Conservation (phyloP, 2,797 vertebrate genomes). For the Sternarchorhynchus goeldii region DNA sequence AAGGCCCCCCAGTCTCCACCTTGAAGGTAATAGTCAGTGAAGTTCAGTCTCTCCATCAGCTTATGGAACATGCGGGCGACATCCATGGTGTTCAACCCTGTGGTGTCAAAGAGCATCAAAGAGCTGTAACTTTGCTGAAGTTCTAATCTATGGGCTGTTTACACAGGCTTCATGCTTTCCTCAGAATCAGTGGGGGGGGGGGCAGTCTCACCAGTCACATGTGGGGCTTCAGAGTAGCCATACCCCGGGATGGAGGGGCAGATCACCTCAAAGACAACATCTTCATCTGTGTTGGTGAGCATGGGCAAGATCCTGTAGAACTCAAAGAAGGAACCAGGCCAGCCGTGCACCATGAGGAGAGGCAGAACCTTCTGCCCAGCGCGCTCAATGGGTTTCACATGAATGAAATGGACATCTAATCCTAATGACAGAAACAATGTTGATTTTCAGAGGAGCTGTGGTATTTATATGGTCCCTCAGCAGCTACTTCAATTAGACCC, state of each 20-base stretch:
- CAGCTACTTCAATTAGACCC: too few species aligned
- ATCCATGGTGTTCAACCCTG: conserved; percentile 79
- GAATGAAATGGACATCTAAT: conserved; percentile 85
- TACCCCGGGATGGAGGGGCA: conserved; percentile 92
- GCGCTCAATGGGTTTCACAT: conserved; percentile 72
- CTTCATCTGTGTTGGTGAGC: conserved; percentile 70
- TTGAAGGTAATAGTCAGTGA: conserved; percentile 83
- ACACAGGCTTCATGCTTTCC: too few species aligned
- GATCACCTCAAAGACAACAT: conserved; percentile 83
- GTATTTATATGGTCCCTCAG: too few species aligned
- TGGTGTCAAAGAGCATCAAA: background rate
- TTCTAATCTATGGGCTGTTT: too few species aligned
- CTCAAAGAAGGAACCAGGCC: conserved; percentile 89
- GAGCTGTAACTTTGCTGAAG: background rate
- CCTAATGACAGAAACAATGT: conserved; percentile 65
- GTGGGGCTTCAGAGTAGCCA: conserved; percentile 85
- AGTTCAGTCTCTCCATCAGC: conserved; percentile 86
- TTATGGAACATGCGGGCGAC: conserved; percentile 84
- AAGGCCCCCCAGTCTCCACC: conserved; percentile 86
- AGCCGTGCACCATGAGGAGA: conserved; percentile 86
- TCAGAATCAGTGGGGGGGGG: too few species aligned
- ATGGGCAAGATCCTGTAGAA: conserved; percentile 88
- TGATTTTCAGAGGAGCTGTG: background rate
- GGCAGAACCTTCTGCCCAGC: conserved; percentile 72
- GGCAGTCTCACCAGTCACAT: conserved; percentile 74